Conservation (phyloP, 2,797 vertebrate genomes). For the Sternotherus odoratus region DNA sequence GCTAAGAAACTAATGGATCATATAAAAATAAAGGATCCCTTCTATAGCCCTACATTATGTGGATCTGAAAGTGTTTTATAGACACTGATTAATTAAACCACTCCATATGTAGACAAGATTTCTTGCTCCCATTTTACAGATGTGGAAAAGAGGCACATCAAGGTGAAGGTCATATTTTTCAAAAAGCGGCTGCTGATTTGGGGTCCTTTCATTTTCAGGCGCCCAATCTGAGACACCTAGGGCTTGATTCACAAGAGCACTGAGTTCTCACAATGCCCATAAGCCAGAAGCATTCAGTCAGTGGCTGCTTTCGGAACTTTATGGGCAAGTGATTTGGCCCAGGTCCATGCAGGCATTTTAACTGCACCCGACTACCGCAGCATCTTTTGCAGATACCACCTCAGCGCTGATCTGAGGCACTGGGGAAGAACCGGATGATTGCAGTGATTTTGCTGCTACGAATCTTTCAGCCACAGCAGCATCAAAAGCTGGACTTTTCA, state of each 20-base stretch:
- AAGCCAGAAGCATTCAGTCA: not conserved
- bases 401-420: not conserved
- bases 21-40: not conserved
- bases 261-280: not conserved
- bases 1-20: not conserved
- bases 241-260: not conserved
- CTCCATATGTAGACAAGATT: not conserved
- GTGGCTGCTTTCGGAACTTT: not conserved
- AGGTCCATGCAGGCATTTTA: not conserved
- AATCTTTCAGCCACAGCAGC: not conserved
- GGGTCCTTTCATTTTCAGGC: not conserved
- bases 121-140: not conserved
- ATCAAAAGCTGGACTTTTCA: not conserved
- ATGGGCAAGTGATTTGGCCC: not conserved
- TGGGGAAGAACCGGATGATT: not conserved
- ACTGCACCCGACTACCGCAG: accelerated
- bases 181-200: not conserved
- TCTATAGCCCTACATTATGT: not conserved
- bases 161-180: not conserved
- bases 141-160: not conserved
- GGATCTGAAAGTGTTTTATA: not conserved
- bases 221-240: not conserved
- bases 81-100: not conserved
- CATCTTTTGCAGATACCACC: not conserved
- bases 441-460: not conserved